phyloP scores from a whole-genome alignment of 2,113 vertebrate genomes.

The Tachuris rubrigastra region DNA sequence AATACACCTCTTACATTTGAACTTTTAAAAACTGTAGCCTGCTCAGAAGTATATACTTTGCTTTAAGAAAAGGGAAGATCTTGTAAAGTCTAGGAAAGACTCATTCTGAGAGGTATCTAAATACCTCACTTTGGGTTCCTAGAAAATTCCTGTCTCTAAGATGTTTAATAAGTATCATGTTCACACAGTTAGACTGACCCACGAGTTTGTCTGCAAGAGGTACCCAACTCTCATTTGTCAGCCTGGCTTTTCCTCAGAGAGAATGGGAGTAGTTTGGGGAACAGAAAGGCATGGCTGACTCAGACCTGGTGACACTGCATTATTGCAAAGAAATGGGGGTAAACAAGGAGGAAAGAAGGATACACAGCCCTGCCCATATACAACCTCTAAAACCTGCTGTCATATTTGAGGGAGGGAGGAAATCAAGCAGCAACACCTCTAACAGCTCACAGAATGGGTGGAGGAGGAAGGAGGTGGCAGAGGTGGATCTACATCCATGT shows the following conservation, averaged over 20 bases:
- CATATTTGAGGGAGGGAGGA: not conserved
- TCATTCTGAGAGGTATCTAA: not conserved
- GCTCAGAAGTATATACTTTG: not conserved
- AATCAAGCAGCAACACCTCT: not conserved
- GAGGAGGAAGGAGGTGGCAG: not conserved
- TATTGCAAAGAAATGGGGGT: not conserved
- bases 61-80: not conserved
- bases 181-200: fast-evolving
- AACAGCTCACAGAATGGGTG: not conserved
- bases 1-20: not conserved
- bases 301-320: not conserved
- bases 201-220: not conserved
- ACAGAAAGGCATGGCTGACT: not conserved
- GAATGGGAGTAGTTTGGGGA: not conserved
- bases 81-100: not conserved
- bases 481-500: not conserved
- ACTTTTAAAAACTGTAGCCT: not conserved
- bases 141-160: not conserved
- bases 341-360: not conserved
- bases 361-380: not conserved
- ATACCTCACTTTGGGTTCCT: not conserved
- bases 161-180: not conserved
- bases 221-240: not conserved
- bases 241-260: not conserved
- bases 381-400: not conserved